Evolutionary conservation across 2,113 vertebrate genomes (phyloP).

Genomic region (Amphilophus citrinellus): DNA sequence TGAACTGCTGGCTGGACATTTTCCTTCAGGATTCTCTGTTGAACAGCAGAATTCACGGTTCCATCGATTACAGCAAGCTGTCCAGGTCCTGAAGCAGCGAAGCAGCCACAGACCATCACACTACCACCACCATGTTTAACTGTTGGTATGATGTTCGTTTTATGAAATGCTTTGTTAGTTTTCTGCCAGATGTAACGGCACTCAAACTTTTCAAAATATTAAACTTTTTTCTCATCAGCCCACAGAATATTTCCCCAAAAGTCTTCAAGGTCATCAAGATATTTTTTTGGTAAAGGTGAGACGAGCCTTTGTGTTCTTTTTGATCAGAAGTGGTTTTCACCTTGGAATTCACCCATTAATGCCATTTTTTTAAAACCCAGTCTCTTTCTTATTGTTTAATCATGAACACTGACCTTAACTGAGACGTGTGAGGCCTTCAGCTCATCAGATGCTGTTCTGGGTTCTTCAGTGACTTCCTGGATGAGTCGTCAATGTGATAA

Average conservation of each 20-base stretch:
- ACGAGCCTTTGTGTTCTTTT: not conserved
- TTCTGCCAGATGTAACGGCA: not conserved
- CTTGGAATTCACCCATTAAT: not conserved
- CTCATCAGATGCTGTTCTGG: not conserved
- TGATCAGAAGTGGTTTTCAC: not conserved
- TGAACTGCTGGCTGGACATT: not conserved
- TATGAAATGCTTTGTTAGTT: not conserved
- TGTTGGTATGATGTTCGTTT: not conserved
- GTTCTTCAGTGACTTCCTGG: not conserved
- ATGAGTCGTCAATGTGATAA: too few species aligned
- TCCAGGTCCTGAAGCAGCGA: not conserved
- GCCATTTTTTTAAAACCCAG: not conserved
- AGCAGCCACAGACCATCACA: not conserved
- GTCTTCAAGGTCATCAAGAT: not conserved
- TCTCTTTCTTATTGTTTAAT: not conserved
- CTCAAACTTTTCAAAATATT: not conserved
- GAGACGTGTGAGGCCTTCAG: not conserved
- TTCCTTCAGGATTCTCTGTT: not conserved
- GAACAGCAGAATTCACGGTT: not conserved
- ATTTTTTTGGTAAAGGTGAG: not conserved
- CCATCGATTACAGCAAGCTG: not conserved
- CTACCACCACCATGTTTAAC: not conserved
- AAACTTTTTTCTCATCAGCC: not conserved
- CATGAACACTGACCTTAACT: too few species aligned
- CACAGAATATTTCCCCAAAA: not conserved